These are phyloP conservation scores for Augochlorella aurata DNA, from an alignment of 2,888 invertebrate species.

Conservation along the genomic window DNA sequence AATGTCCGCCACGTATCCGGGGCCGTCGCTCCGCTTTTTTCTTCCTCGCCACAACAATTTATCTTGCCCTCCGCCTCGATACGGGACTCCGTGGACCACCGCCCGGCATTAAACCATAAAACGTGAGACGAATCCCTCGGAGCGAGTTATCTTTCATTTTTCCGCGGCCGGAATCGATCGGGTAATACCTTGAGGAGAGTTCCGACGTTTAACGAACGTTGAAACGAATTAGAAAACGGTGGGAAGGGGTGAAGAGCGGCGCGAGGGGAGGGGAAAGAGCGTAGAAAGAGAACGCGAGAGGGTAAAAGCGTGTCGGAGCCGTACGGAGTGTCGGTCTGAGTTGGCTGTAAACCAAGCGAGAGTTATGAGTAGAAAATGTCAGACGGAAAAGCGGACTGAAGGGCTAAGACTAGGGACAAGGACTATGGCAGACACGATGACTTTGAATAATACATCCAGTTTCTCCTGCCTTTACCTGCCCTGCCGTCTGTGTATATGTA, in stretches of 20 bases:
- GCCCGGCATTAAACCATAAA: conserved; percentile 67
- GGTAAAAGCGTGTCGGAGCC: not conserved
- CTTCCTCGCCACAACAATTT: conserved; percentile 51
- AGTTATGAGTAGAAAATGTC: conserved; percentile 27
- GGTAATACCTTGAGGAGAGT: no score
- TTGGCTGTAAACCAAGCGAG: conserved; percentile 15
- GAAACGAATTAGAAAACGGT: not conserved
- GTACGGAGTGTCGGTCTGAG: not conserved
- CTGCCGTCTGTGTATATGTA: not conserved
- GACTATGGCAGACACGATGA: conserved; percentile 59
- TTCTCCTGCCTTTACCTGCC: conserved; percentile 15
- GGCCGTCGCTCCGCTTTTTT: not conserved
- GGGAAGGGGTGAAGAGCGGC: not conserved
- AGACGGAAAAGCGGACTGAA: conserved; percentile 15
- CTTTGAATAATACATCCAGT: conserved; percentile 65
- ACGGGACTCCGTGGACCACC: conserved; percentile 63
- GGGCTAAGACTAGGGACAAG: conserved; percentile 31
- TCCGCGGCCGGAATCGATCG: not conserved
- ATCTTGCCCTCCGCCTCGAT: conserved; percentile 63
- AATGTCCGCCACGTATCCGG: conserved; percentile 37
- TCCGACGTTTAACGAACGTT: not conserved
- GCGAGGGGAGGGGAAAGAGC: no score
- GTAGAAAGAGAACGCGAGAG: not conserved
- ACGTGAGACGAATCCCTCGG: conserved; percentile 40
- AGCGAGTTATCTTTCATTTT: not conserved